Base-by-base conservation (phyloP, 2,113 vertebrate genomes). In the Petrocephalus zakoni region DNA sequence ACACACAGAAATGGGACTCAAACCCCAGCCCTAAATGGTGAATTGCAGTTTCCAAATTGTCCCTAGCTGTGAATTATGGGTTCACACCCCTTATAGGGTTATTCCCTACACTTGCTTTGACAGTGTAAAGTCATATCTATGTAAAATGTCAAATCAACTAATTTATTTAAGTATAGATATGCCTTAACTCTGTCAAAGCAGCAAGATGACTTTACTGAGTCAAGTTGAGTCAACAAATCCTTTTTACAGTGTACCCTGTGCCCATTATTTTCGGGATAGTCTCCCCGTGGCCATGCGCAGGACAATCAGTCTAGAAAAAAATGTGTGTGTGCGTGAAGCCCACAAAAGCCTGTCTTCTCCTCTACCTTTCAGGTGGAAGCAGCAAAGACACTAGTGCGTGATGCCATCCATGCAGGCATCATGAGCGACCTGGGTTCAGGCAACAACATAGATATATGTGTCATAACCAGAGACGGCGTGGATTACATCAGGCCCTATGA, bases 341-440 rank as follows among this genome's bases (percentile, higher is more conserved):
- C 22, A 61, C 58, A 6, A 58, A 72, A 13, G 2, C 25, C 34
- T 72, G 29, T 3, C 29, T 7, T 19, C 15, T n/a, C 17, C 22
- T 46, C 22, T 78, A 34, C 17, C 72, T 34, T 47, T 88, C 88
- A 97, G 97, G 64, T 96, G 90, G 95, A 96, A 55, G 89, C 93
- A 0, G 97, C 95, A 0, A 96, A 95, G 93, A 90, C 90, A 88
- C 90, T 97, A 87, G 94, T 97, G 9, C 90, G 94, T 4, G 92
- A 93, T 19, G 93, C 97, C 53, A 92, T 97, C 90, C 92, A 94
- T 0, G 92, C 97, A 0, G 97, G 97, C n/a, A 96, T 97, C 93
- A 93, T 97, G 91, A 92, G 88, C 10, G 97, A 97, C 93, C 94
- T 97, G 61, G 96, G 94, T 87, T 97, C 97, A 9, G 97, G 97